Evolutionary conservation across 2,888 invertebrate genomes (phyloP).

Genomic region (Andricus quercusramuli): DNA sequence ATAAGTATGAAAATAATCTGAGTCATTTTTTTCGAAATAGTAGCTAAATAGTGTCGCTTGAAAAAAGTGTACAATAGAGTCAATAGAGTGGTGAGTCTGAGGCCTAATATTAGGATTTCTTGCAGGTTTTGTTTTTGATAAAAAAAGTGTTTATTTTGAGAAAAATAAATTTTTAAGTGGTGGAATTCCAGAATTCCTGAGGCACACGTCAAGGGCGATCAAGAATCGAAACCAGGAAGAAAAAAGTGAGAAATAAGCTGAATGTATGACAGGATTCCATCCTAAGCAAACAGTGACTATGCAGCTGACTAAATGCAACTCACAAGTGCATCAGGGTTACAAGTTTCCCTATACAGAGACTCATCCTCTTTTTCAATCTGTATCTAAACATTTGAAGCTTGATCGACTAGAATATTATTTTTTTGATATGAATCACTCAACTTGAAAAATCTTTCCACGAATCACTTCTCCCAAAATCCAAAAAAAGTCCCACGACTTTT

Average conservation of each 20-base stretch:
- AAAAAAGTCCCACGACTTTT: neutral
- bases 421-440: constrained; percentile 8
- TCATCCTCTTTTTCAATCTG: constrained; percentile 21
- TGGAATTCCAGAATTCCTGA: constrained; percentile 23
- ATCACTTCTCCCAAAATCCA: neutral
- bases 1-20: too few species aligned
- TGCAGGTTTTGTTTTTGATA: neutral
- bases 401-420: constrained; percentile 4
- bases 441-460: constrained; percentile 4
- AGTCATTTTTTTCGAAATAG: too few species aligned
- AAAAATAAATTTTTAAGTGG: neutral
- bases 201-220: constrained; percentile 21
- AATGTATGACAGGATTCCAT: constrained; percentile 37
- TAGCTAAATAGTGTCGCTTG: too few species aligned
- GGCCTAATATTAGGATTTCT: too few species aligned
- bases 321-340: constrained; percentile 37
- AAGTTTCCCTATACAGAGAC: constrained; percentile 20
- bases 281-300: constrained; percentile 40
- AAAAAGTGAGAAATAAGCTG: constrained; percentile 38
- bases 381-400: neutral
- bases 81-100: too few species aligned
- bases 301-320: constrained; percentile 41
- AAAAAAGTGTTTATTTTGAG: neutral
- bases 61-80: too few species aligned
- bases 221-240: constrained; percentile 26